These are phyloP conservation scores for Falcaria lacertinaria DNA, from an alignment of 2,888 invertebrate species.

Conservation along the genomic window DNA sequence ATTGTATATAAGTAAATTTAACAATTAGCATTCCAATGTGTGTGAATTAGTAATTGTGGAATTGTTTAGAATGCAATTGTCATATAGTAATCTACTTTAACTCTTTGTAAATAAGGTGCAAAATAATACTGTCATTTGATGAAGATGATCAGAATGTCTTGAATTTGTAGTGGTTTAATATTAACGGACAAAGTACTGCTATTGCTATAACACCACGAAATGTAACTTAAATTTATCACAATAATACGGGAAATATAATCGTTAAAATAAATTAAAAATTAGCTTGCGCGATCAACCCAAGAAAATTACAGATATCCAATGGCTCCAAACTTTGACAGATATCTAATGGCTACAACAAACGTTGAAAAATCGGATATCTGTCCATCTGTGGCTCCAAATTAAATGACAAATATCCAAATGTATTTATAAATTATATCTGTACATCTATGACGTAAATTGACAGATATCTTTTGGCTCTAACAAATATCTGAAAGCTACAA, in stretches of 20 bases:
- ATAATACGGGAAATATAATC: constrained; percentile 3
- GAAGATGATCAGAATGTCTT: constrained; percentile 24
- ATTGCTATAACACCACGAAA: constrained; percentile 52
- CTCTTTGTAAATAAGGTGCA: constrained; percentile 48
- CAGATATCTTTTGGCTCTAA: too few relatives aligned
- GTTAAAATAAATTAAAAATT: background rate
- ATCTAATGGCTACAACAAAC: background rate
- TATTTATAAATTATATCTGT: too few relatives aligned
- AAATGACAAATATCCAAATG: too few relatives aligned
- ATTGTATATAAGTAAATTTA: constrained; percentile 39
- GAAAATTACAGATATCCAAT: too few relatives aligned
- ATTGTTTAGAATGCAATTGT: constrained; percentile 37
- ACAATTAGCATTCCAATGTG: constrained; percentile 61
- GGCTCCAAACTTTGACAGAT: background rate
- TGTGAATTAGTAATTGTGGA: constrained; percentile 44
- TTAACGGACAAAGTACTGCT: constrained; percentile 39
- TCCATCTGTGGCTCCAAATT: too few relatives aligned
- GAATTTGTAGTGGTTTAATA: constrained; percentile 28
- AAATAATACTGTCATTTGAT: constrained; percentile 47
- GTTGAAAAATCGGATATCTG: too few relatives aligned
- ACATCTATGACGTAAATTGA: too few relatives aligned
- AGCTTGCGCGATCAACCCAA: too few relatives aligned
- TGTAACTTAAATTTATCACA: constrained; percentile 15
- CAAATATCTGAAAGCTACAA: too few relatives aligned
- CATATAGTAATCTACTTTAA: constrained; percentile 31